Evolutionary conservation across 2,888 invertebrate genomes (phyloP).

Genomic region (Belgica antarctica): DNA sequence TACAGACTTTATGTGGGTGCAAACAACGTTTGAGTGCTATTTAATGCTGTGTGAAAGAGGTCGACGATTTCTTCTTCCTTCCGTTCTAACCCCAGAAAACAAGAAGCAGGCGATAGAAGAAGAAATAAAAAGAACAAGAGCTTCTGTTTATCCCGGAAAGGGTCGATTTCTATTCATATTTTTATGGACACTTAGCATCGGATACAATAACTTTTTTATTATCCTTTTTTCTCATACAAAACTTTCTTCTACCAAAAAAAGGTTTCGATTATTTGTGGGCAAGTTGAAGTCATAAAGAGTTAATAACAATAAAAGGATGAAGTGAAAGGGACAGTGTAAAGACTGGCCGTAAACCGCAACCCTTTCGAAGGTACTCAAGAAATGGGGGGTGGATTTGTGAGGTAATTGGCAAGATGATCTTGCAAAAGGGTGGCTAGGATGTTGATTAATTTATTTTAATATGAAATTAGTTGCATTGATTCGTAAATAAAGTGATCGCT

Average conservation of each 20-base stretch:
- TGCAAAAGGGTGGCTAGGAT: too few relatives aligned
- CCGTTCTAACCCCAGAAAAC: too few relatives aligned
- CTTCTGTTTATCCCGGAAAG: slow-evolving; percentile 32
- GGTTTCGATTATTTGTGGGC: slow-evolving; percentile 23
- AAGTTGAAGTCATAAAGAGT: slow-evolving; percentile 11
- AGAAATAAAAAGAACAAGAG: slow-evolving; percentile 7
- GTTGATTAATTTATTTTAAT: too few relatives aligned
- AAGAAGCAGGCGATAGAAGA: neutral
- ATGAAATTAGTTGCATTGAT: too few relatives aligned
- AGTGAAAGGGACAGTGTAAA: slow-evolving; percentile 31
- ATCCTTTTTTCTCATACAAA: slow-evolving; percentile 30
- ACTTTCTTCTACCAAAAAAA: neutral
- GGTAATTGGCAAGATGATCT: too few relatives aligned
- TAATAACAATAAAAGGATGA: slow-evolving; percentile 31
- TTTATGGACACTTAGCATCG: slow-evolving; percentile 44
- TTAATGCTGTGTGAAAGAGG: slow-evolving; percentile 35
- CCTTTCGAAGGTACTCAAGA: too few relatives aligned
- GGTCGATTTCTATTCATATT: slow-evolving; percentile 44
- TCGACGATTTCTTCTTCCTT: neutral
- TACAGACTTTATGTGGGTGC: slow-evolving; percentile 29
- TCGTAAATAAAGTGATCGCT: too few relatives aligned
- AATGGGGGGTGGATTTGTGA: too few relatives aligned
- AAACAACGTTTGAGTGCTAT: slow-evolving; percentile 35
- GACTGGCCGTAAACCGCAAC: too few relatives aligned
- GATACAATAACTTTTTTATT: slow-evolving; percentile 42